Evolutionary conservation across 2,888 invertebrate genomes (phyloP).

Genomic region (Lithophane semibrunnea): DNA sequence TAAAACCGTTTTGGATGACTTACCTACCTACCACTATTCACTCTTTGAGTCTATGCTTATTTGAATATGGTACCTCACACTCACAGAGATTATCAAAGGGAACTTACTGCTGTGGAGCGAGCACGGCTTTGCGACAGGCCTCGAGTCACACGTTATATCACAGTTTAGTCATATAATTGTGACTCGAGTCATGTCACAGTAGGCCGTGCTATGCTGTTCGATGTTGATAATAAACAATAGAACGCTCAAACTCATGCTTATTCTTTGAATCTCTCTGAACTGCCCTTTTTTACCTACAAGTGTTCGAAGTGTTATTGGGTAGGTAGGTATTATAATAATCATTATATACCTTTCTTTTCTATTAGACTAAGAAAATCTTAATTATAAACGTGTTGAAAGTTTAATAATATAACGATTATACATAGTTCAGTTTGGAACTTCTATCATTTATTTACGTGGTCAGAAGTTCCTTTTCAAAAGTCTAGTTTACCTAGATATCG

Average conservation of each 20-base stretch:
- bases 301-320: neutral
- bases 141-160: too few species aligned
- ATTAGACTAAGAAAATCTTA: neutral
- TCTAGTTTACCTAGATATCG: slow-evolving; percentile 7
- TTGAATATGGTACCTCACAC: neutral
- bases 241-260: neutral
- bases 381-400: neutral
- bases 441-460: neutral
- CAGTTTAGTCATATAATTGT: too few species aligned
- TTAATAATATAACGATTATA: neutral
- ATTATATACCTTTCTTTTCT: neutral
- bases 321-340: too few species aligned
- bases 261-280: neutral
- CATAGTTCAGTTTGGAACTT: neutral
- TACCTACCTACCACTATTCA: neutral
- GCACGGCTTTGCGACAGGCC: too few species aligned
- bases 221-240: slow-evolving; percentile 6
- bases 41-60: neutral
- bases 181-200: too few species aligned
- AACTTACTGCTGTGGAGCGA: too few species aligned
- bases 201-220: neutral
- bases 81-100: neutral
- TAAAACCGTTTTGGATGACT: neutral
- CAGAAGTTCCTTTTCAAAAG: slow-evolving; percentile 3
- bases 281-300: neutral